Base-by-base conservation (phyloP, 2,113 vertebrate genomes). In the Syrrhaptes paradoxus region DNA sequence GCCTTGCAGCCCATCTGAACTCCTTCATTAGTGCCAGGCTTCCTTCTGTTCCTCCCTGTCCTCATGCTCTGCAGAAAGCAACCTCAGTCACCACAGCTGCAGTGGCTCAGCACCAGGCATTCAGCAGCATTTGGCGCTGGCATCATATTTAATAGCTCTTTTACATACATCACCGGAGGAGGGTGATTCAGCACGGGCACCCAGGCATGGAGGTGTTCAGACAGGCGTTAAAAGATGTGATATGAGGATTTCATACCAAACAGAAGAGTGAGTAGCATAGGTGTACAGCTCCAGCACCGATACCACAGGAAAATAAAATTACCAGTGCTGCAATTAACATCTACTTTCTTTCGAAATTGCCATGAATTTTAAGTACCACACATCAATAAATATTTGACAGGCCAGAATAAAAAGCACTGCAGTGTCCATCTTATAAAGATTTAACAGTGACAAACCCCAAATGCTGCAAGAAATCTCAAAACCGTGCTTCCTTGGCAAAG, bases 101-200 rank as follows among this genome's bases (percentile, higher is more conserved):
- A 55, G 48, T 24, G 8, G 31, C 36, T 66, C 32, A 2, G 67
- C 59, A n/a, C 8, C 34, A 66, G 32, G 28, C 34, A 2, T 26
- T 54, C 13, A 5, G 43, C 72, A 92, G 59, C 32, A 9, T 36
- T 67, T 83, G 72, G 26, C 26, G 38, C 6, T 84, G 85, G 87
- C 67, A 85, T 4, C 2, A 1, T 63, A 73, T 59, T 65, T 57
- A 61, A 74, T 8, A 89, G 21, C 4, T 67, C 38, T 72, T 81
- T 75, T 70, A 65, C 76, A 78, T 17, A 41, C 25, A 82, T 81
- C 36, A 16, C 68, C 4, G 3, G 67, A 90, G 90, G 65, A 93
- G 65, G 36, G 73, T 88, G 84, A 92, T 78, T 96, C 93, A 96
- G 68, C 86, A 55, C 3, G 2, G 55, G 89, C 87, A 74, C 59